A percentile compares a stretch with the other conserved stretches of the same genome.
Conservation (phyloP, 2,888 invertebrate genomes). For the Pediacus dermestoides region DNA sequence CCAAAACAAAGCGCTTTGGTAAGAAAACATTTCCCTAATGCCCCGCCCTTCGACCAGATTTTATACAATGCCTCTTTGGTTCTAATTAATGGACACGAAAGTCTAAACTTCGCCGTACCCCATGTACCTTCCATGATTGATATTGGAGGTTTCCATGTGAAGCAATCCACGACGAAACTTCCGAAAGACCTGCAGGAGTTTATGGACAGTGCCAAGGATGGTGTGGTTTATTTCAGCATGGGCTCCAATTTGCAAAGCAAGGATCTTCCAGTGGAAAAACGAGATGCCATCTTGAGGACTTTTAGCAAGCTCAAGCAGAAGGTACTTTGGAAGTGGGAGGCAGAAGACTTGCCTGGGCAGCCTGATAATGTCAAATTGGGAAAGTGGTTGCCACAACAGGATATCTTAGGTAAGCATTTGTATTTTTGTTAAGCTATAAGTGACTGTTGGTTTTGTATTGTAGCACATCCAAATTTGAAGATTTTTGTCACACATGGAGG, state of each 20-base stretch:
- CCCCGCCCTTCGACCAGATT: conserved; percentile 26
- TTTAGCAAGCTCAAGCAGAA: conserved; percentile 59
- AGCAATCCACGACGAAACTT: conserved; percentile 48
- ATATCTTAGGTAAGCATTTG: conserved; percentile 34
- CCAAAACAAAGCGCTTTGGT: conserved; percentile 27
- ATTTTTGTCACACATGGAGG: conserved; percentile 53
- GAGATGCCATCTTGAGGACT: conserved; percentile 54
- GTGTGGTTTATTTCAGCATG: conserved; percentile 58
- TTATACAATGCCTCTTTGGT: conserved; percentile 35
- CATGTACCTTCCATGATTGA: conserved; percentile 39
- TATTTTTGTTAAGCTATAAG: not conserved
- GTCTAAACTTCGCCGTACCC: conserved; percentile 50
- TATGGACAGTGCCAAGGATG: conserved; percentile 47
- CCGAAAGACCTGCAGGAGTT: conserved; percentile 44
- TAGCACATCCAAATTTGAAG: conserved; percentile 50
- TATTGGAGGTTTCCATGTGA: conserved; percentile 45
- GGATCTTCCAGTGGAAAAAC: conserved; percentile 53
- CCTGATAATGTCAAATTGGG: conserved; percentile 56
- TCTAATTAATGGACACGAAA: conserved; percentile 48
- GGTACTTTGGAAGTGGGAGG: conserved; percentile 70
- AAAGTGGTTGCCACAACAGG: conserved; percentile 65
- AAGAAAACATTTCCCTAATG: conserved; percentile 27
- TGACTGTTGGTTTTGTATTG: too few relatives aligned
- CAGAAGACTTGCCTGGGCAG: conserved; percentile 53
- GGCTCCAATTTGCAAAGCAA: conserved; percentile 58